Conservation (phyloP, 2,797 vertebrate genomes). For the Argentina silus region DNA sequence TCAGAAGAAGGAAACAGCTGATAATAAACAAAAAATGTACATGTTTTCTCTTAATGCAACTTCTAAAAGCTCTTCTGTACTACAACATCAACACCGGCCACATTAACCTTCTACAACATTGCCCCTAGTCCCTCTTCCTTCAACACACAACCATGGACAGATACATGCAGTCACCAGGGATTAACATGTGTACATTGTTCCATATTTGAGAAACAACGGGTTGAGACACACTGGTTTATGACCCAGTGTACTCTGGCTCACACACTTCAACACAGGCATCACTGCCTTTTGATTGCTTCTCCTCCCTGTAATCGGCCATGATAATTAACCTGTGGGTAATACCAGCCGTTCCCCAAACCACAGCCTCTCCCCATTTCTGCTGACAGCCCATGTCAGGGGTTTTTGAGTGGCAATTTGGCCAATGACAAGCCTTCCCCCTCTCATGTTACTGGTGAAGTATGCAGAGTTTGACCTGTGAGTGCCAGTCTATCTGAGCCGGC, state of each 20-base stretch:
- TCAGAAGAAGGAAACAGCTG: not conserved
- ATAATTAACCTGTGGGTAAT: constrained; percentile 71
- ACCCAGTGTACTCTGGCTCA: constrained; percentile 47
- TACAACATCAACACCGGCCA: constrained; percentile 53
- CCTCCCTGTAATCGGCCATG: constrained; percentile 73
- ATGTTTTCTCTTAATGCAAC: not conserved
- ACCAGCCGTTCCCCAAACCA: constrained; percentile 56
- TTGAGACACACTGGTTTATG: constrained; percentile 41
- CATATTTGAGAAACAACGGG: constrained; percentile 36
- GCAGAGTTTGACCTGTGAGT: constrained; percentile 58
- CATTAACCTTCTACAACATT: not conserved
- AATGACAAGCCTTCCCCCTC: constrained; percentile 70
- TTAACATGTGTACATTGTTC: constrained; percentile 22
- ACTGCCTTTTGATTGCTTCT: constrained; percentile 71
- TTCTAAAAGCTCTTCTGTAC: too few relatives aligned
- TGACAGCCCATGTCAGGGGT: constrained; percentile 78
- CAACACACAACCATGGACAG: constrained; percentile 14
- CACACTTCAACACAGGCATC: constrained; percentile 57
- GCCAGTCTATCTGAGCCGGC: constrained; percentile 54
- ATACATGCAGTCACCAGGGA: constrained; percentile 4
- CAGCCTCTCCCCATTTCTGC: constrained; percentile 61
- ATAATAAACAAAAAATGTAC: not conserved
- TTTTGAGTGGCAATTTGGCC: constrained; percentile 77
- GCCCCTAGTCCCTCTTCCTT: not conserved
- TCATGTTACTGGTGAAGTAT: constrained; percentile 72